These are phyloP conservation scores for Lissonota sp. DNA, from an alignment of 2,888 invertebrate genomes.

Conservation along the genomic window DNA sequence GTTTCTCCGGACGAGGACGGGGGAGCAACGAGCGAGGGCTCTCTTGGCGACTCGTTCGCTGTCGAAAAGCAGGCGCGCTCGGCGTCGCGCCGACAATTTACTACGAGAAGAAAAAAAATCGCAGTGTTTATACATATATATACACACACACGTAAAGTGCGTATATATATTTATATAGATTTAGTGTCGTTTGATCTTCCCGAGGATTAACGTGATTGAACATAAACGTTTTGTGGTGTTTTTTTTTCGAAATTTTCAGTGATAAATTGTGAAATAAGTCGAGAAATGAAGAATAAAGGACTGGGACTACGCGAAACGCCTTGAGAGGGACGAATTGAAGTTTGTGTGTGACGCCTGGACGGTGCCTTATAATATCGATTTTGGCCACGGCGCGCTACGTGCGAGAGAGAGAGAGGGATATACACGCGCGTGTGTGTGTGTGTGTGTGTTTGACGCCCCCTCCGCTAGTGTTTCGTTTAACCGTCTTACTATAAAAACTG, in stretches of 20 bases:
- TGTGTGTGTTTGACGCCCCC: slow-evolving; percentile 48
- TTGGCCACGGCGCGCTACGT: slow-evolving; percentile 71
- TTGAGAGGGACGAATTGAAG: slow-evolving; percentile 69
- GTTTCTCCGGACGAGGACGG: slow-evolving; percentile 42
- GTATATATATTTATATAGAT: neutral
- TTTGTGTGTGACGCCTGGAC: slow-evolving; percentile 70
- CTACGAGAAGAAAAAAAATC: neutral
- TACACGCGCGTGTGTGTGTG: slow-evolving; percentile 46
- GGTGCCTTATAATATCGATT: slow-evolving; percentile 81
- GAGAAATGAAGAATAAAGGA: slow-evolving; percentile 45
- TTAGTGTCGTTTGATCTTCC: neutral
- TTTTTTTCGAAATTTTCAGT: neutral
- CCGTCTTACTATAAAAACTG: slow-evolving; percentile 34
- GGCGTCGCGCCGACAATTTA: slow-evolving; percentile 16
- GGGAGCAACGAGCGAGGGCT: slow-evolving; percentile 61
- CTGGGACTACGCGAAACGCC: slow-evolving; percentile 50
- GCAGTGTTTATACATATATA: neutral
- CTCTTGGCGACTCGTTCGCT: slow-evolving; percentile 17
- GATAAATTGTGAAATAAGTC: neutral
- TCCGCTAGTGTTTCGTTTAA: neutral
- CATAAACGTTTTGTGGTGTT: neutral
- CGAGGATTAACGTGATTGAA: neutral
- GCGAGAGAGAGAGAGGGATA: slow-evolving; percentile 59
- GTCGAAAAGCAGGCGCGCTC: slow-evolving; percentile 36
- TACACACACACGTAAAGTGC: neutral